Evolutionary conservation across 2,797 vertebrate genomes (phyloP), one percentile per base, ranked within the genome.

Genomic region (Odontamblyopus rebecca): DNA sequence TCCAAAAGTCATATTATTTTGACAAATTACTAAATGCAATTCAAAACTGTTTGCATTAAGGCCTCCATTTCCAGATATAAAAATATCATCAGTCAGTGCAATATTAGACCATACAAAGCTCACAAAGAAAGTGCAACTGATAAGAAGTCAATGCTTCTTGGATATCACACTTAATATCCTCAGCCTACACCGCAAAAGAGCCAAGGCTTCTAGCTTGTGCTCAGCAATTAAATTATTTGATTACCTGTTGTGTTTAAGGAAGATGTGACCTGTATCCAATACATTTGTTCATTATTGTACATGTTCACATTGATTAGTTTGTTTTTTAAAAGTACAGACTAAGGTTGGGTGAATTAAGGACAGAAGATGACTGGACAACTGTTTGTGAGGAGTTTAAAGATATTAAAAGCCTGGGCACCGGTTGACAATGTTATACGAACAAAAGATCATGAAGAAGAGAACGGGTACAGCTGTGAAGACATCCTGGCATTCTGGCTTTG

Each of bases 41-140:
- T 15, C 27, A 64, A 65, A 72, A 74, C 73, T 63, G 78, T 74
- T 77, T 82, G 71, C 68, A 80, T 75, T n/a, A 61, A 68, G 38
- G 61, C 61, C 51, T 72, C 71, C 64, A 67, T 72, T 32, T 61
- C 26, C 44, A 41, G 57, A 71, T 61, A 51, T 35, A 41, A 72
- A 60, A 72, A 64, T 32, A 72, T 60, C 5, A 67, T 67, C 57
- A 60, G 27, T 60, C 67, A 61, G 65, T 51, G 41, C 63, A 72
- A 61, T 27, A 27, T 44, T 59, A 66, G 63, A 81, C 67, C 69
- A 71, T 64, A 77, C 26, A 53, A 79, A 76, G 63, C 4, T 57
- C 44, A 51, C 30, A 61, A 19, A 62, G 54, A n/a, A 71, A 8
- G 4, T 70, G 62, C 69, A 57, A 51, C 15, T 23, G 56, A 70